These are phyloP conservation scores for Mesocentrotus franciscanus DNA, from an alignment of 53 echinoderm and acorn worm species.

Conservation along the genomic window DNA sequence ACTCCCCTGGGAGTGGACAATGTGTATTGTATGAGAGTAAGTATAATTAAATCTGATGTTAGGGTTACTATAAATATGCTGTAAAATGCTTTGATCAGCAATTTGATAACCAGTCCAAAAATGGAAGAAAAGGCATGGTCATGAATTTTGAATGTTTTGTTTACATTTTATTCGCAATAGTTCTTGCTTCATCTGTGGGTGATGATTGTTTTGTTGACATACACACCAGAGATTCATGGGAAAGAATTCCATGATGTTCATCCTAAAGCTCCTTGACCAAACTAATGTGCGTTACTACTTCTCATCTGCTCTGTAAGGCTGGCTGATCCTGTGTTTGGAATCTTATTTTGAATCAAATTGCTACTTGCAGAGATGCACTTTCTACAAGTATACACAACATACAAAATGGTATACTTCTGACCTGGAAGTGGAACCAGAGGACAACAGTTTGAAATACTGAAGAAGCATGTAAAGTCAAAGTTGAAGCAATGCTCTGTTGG, in stretches of 20 bases:
- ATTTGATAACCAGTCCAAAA: neutral
- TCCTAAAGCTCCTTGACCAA: constrained; percentile 56
- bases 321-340: neutral
- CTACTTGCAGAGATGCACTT: too few relatives aligned
- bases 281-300: neutral
- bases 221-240: constrained; percentile 93
- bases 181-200: constrained; percentile 94
- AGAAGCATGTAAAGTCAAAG: too few relatives aligned
- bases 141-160: constrained; percentile 2
- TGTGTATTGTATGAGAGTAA: neutral
- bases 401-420: too few relatives aligned
- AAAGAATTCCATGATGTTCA: constrained; percentile 80
- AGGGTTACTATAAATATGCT: neutral
- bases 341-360: neutral
- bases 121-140: neutral
- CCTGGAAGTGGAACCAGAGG: too few relatives aligned
- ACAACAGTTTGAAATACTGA: too few relatives aligned
- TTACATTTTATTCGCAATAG: constrained; percentile 50
- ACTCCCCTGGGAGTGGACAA: neutral
- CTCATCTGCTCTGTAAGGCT: neutral
- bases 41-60: neutral
- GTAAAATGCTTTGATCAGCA: neutral
- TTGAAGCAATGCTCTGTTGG: too few relatives aligned
- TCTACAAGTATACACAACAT: too few relatives aligned
- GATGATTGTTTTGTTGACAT: constrained; percentile 92